These are phyloP conservation scores for Alligator sinensis DNA, from an alignment of 2,113 vertebrate genomes.

Conservation along the genomic window DNA sequence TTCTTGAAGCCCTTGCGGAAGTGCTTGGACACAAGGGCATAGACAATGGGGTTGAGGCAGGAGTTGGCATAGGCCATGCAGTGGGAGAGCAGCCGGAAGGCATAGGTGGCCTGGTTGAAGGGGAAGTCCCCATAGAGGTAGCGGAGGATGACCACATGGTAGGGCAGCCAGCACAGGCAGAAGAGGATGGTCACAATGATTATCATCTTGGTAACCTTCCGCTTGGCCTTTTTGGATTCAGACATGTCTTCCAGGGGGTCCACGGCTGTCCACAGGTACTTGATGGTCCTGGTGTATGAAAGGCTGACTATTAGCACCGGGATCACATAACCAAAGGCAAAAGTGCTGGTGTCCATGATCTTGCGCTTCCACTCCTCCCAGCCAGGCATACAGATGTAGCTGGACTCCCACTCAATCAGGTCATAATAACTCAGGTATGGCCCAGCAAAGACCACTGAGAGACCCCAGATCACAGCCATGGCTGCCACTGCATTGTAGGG, in stretches of 20 bases:
- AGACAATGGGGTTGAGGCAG: constrained; percentile 91
- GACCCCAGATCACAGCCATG: constrained; percentile 89
- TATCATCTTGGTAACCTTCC: constrained; percentile 92
- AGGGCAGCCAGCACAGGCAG: constrained; percentile 91
- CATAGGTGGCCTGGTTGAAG: constrained; percentile 89
- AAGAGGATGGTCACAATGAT: constrained; percentile 91
- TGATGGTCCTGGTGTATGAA: constrained; percentile 90
- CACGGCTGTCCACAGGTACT: constrained; percentile 90
- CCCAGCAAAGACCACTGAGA: constrained; percentile 86
- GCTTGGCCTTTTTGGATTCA: constrained; percentile 88
- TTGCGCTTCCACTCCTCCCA: constrained; percentile 87
- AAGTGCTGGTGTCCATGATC: constrained; percentile 89
- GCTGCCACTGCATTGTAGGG: constrained; percentile 84
- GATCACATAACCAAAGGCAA: constrained; percentile 86
- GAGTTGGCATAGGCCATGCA: constrained; percentile 94
- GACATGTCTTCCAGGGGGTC: constrained; percentile 88
- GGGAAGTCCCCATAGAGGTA: constrained; percentile 91
- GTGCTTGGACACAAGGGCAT: constrained; percentile 89
- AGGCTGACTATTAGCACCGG: constrained; percentile 88
- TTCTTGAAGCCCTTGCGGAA: constrained; percentile 92
- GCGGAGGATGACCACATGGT: constrained; percentile 87
- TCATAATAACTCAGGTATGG: constrained; percentile 90
- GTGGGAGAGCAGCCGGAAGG: constrained; percentile 88
- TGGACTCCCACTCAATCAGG: constrained; percentile 85
- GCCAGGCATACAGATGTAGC: constrained; percentile 88